Percentiles rank a stretch among this genome's conserved stretches.
Conservation (phyloP, 2,888 invertebrate species). For the Oscheius sp. region DNA sequence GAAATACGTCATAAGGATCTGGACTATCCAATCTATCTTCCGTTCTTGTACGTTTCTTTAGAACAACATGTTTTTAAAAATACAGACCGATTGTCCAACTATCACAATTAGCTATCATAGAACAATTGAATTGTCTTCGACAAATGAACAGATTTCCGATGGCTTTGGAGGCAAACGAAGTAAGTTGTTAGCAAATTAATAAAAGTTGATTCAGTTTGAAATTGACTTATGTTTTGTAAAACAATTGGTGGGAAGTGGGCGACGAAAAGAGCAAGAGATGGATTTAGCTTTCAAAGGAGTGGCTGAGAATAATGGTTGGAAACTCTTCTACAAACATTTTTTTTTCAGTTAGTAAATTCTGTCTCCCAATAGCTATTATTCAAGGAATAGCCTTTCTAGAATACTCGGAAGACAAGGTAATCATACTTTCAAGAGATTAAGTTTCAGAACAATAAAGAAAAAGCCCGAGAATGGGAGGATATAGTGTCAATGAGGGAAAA, state of each 20-base stretch:
- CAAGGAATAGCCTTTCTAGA: conserved; percentile 19
- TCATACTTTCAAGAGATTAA: too few species aligned
- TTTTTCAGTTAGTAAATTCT: conserved; percentile 14
- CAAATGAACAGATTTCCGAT: not conserved
- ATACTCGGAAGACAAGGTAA: not conserved
- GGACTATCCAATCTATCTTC: conserved; percentile 11
- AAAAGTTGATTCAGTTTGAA: conserved; percentile 11
- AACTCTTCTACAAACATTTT: not conserved
- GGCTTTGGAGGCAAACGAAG: not conserved
- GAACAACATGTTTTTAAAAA: not conserved
- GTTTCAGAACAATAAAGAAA: not conserved
- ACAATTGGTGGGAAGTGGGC: conserved; percentile 24
- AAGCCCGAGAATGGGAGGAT: not conserved
- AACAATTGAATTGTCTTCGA: not conserved
- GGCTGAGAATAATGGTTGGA: conserved; percentile 4
- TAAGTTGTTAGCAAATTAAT: not conserved
- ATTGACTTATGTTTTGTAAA: conserved; percentile 18
- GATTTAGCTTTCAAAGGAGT: not conserved
- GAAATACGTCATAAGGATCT: conserved; percentile 25
- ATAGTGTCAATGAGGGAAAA: not conserved
- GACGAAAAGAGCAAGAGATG: not conserved
- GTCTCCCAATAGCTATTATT: conserved; percentile 8
- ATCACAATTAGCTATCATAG: not conserved
- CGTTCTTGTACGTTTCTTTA: not conserved
- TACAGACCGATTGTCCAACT: conserved; percentile 4